Conservation (phyloP, 2,888 invertebrate species). For the Hirtodrosophila histrioides region DNA sequence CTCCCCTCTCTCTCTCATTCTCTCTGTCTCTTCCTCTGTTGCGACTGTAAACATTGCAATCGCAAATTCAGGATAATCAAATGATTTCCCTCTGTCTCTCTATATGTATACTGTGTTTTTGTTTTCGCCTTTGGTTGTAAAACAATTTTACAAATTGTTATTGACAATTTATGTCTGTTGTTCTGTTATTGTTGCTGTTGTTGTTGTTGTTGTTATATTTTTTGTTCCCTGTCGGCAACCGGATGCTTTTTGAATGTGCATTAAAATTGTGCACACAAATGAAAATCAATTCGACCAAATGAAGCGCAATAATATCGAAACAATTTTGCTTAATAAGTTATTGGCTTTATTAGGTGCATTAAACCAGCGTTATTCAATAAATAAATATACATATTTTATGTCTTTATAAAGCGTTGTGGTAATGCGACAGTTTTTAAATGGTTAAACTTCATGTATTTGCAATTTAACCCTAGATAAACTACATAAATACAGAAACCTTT, state of each 20-base stretch:
- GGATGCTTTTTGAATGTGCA: constrained; percentile 51
- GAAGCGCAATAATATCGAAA: constrained; percentile 60
- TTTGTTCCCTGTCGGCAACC: constrained; percentile 14
- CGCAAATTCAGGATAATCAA: constrained; percentile 60
- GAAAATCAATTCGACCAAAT: constrained; percentile 69
- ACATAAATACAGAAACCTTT: too few relatives aligned
- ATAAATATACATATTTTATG: neutral
- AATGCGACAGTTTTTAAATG: too few relatives aligned
- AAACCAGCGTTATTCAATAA: neutral
- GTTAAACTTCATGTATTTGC: too few relatives aligned
- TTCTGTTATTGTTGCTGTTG: constrained; percentile 19
- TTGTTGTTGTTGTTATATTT: constrained; percentile 7
- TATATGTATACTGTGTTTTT: constrained; percentile 35
- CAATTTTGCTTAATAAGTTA: constrained; percentile 37
- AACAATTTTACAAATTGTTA: constrained; percentile 77
- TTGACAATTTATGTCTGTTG: constrained; percentile 73
- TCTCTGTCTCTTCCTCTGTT: constrained; percentile 12
- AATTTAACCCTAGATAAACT: too few relatives aligned
- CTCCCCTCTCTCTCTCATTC: neutral
- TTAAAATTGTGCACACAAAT: constrained; percentile 56
- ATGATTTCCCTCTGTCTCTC: constrained; percentile 41
- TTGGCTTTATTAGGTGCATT: constrained; percentile 42
- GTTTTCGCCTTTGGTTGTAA: constrained; percentile 50
- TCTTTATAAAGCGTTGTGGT: too few relatives aligned
- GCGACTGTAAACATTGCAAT: constrained; percentile 63